phyloP scores from a whole-genome alignment of 1,140 invertebrate species.

The Lepeophtheirus salmonis region DNA sequence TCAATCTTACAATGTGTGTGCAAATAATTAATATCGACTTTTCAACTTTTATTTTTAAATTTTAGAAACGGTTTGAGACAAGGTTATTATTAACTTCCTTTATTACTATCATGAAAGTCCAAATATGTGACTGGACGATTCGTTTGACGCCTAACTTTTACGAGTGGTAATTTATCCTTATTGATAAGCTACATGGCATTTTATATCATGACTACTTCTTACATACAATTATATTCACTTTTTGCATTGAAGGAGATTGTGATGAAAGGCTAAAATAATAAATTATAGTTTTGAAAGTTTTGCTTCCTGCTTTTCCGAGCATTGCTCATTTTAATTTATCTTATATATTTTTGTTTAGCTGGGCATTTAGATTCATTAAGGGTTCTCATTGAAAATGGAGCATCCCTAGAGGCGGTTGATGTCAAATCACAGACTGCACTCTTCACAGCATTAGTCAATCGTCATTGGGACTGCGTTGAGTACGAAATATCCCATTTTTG shows the following conservation, averaged over 20 bases:
- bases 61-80: neutral
- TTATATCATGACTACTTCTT: neutral
- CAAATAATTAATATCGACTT: too few relatives aligned
- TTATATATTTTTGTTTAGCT: neutral
- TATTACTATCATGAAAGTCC: neutral
- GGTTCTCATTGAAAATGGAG: slow-evolving; percentile 7
- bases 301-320: neutral
- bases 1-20: too few relatives aligned
- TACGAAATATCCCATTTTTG: neutral
- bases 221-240: neutral
- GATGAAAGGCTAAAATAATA: neutral
- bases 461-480: slow-evolving; percentile 6
- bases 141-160: too few relatives aligned
- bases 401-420: slow-evolving; percentile 4
- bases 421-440: slow-evolving; percentile 13
- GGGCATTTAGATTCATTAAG: neutral
- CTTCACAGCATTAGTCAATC: slow-evolving; percentile 11
- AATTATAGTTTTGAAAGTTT: neutral
- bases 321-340: neutral
- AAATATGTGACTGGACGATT: neutral
- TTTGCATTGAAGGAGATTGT: neutral
- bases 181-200: neutral
- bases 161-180: too few relatives aligned
- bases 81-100: neutral
- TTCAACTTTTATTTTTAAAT: neutral